These are phyloP conservation scores for Lycaon pictus DNA, from an alignment of 2,113 vertebrate species.

Conservation along the genomic window DNA sequence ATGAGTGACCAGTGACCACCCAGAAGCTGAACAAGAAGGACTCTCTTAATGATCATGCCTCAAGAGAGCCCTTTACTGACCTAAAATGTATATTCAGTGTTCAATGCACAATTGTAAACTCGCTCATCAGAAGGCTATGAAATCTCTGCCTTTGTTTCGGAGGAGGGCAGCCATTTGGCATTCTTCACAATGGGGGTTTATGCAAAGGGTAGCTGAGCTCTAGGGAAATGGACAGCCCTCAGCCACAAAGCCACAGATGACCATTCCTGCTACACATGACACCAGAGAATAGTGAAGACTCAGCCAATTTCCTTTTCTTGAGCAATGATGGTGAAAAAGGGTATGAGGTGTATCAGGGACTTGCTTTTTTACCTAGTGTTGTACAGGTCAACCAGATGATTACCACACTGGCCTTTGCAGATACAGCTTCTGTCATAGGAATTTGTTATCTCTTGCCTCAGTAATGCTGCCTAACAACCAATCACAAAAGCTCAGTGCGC, in stretches of 20 bases:
- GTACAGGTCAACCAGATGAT: not conserved
- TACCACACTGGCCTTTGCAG: not conserved
- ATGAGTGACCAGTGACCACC: not conserved
- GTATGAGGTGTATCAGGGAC: too few relatives aligned
- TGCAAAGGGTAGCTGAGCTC: not conserved
- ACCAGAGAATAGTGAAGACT: not conserved
- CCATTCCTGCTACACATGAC: not conserved
- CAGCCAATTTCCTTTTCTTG: not conserved
- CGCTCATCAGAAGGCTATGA: not conserved
- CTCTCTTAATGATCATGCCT: not conserved
- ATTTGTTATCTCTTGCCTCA: not conserved
- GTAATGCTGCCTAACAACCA: not conserved
- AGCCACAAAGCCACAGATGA: not conserved
- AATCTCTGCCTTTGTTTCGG: not conserved
- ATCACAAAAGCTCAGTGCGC: not conserved
- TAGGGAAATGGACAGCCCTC: not conserved
- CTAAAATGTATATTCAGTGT: not conserved
- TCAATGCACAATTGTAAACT: not conserved
- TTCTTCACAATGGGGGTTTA: conserved; percentile 1
- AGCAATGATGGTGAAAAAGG: not conserved
- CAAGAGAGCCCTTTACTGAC: not conserved
- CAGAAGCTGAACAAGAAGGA: not conserved
- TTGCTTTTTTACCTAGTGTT: conserved; percentile 20
- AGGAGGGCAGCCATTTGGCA: not conserved
- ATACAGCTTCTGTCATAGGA: not conserved